These are phyloP conservation scores for Lysandra bellargus DNA, from an alignment of 2,888 invertebrate species.

Conservation along the genomic window DNA sequence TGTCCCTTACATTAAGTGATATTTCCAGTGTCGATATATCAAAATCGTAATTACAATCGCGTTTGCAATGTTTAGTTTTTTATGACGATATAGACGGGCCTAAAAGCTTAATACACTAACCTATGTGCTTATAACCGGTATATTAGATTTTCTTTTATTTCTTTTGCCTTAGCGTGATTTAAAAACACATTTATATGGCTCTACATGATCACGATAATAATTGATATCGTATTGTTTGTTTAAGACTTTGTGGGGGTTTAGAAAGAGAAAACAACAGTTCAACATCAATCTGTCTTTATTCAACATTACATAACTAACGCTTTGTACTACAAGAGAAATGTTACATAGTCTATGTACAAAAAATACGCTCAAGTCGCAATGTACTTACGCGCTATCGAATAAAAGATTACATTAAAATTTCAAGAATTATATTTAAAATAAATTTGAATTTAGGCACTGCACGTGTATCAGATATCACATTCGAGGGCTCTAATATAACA, in stretches of 20 bases:
- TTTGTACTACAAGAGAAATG: conserved; percentile 77
- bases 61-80: no score
- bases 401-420: conserved; percentile 43
- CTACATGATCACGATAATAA: no score
- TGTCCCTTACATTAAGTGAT: no score
- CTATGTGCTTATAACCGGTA: no score
- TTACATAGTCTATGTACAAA: conserved; percentile 66
- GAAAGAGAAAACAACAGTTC: conserved; percentile 41
- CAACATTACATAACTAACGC: conserved; percentile 68
- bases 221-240: no score
- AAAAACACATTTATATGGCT: no score
- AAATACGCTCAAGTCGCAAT: conserved; percentile 55
- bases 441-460: conserved; percentile 78
- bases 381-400: conserved; percentile 45
- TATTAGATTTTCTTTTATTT: no score
- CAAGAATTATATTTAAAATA: conserved; percentile 54
- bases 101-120: no score
- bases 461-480: conserved; percentile 76
- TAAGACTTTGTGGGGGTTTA: not conserved
- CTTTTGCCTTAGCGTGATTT: no score
- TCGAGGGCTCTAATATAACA: conserved; percentile 61
- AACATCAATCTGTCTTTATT: conserved; percentile 80
- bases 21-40: no score
- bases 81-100: no score
- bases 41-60: no score